Evolutionary conservation across 2,888 invertebrate genomes (phyloP).

Genomic region (Selenia dentaria): DNA sequence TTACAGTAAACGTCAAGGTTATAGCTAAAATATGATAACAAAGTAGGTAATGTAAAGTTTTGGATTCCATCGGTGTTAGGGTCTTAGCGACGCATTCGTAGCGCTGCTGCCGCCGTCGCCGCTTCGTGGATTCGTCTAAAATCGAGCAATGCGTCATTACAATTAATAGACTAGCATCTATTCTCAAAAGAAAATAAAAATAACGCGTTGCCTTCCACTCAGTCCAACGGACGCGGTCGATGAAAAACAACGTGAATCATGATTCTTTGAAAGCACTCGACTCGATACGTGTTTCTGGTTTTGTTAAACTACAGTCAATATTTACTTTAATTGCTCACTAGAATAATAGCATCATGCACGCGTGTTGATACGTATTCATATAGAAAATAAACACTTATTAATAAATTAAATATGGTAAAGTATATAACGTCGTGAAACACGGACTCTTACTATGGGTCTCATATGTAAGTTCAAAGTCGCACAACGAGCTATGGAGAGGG

Average conservation of each 20-base stretch:
- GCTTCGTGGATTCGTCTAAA: constrained; percentile 34
- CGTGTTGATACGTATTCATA: constrained; percentile 19
- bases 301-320: constrained; percentile 59
- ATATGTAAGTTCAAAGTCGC: too few species aligned
- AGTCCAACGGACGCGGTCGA: constrained; percentile 43
- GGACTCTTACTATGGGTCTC: too few species aligned
- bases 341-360: constrained; percentile 28
- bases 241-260: constrained; percentile 73
- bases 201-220: constrained; percentile 60
- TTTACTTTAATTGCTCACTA: constrained; percentile 54
- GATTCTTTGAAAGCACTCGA: constrained; percentile 67
- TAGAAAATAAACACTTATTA: constrained; percentile 12
- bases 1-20: too few species aligned
- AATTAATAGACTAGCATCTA: constrained; percentile 77
- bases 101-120: too few species aligned
- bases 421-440: too few species aligned
- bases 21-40: too few species aligned
- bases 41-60: too few species aligned
- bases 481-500: too few species aligned
- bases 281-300: constrained; percentile 56
- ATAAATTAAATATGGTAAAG: too few species aligned
- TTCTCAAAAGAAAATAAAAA: constrained; percentile 80
- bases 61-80: too few species aligned
- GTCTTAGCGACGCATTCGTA: too few species aligned
- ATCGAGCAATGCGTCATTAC: constrained; percentile 73